Conservation (phyloP, 2,797 vertebrate species). For the Enteromius argenteus region DNA sequence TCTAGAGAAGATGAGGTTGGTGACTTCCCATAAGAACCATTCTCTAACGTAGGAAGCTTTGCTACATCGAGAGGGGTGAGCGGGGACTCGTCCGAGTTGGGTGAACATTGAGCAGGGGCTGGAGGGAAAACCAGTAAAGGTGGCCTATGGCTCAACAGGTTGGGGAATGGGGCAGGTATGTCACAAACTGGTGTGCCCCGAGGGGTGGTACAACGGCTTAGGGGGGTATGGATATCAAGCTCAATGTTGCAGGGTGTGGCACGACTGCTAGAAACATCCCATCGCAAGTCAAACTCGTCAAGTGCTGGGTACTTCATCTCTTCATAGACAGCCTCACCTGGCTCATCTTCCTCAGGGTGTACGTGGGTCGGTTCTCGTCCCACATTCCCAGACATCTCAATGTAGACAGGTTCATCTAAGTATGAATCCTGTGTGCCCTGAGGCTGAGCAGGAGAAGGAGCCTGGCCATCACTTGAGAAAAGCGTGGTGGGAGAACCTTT, state of each 20-base stretch:
- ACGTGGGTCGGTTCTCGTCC: constrained; percentile 80
- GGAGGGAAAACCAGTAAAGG: constrained; percentile 96
- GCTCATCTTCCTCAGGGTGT: constrained; percentile 90
- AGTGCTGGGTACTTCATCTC: constrained; percentile 98
- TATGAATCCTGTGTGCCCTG: constrained; percentile 86
- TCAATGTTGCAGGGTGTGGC: constrained; percentile 94
- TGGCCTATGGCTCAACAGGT: constrained; percentile 93
- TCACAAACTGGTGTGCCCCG: constrained; percentile 92
- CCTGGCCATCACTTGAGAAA: constrained; percentile 68
- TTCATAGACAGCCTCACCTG: constrained; percentile 95
- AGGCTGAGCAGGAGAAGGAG: constrained; percentile 85
- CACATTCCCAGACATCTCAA: constrained; percentile 97
- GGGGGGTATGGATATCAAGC: constrained; percentile 78
- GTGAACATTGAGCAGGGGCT: constrained; percentile 94
- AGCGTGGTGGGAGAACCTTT: constrained; percentile 72
- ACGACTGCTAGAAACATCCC: constrained; percentile 89
- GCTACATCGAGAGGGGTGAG: constrained; percentile 93
- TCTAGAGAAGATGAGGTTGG: constrained; percentile 83
- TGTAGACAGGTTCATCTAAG: constrained; percentile 96
- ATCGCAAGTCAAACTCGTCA: constrained; percentile 89
- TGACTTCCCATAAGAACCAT: constrained; percentile 91
- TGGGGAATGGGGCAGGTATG: constrained; percentile 97
- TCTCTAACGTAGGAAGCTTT: constrained; percentile 93
- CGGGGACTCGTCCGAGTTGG: constrained; percentile 97
- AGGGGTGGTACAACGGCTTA: constrained; percentile 88